Conservation (phyloP, 2,888 invertebrate genomes). For the Xestia sexstrigata region DNA sequence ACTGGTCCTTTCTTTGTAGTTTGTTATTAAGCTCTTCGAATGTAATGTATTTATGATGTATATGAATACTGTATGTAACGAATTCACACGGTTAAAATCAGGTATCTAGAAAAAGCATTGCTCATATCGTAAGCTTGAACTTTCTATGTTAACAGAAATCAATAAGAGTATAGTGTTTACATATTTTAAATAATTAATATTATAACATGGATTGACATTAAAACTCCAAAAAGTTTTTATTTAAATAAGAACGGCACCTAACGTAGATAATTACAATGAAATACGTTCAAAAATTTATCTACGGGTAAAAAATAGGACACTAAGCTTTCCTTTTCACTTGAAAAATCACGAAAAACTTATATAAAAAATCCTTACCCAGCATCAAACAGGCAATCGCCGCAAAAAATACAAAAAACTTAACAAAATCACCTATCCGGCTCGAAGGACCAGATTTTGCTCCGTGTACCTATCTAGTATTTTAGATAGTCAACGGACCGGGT, state of each 20-base stretch:
- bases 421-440: conserved; percentile 34
- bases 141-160: background rate
- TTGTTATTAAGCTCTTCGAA: background rate
- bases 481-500: conserved; percentile 61
- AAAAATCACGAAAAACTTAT: conserved; percentile 24
- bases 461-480: conserved; percentile 63
- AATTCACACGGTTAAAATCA: background rate
- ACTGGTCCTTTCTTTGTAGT: conserved; percentile 7
- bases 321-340: conserved; percentile 2
- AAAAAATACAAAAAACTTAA: conserved; percentile 24
- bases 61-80: background rate
- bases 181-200: background rate
- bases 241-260: background rate
- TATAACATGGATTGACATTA: background rate
- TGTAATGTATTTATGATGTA: background rate
- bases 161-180: no score
- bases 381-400: conserved; percentile 26
- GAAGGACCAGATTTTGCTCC: conserved; percentile 48
- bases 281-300: background rate
- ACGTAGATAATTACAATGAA: background rate
- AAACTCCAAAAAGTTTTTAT: background rate
- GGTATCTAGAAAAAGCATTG: background rate
- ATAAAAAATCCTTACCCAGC: conserved; percentile 15
- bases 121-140: background rate
- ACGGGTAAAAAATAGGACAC: background rate